These are phyloP conservation scores for Pangasius djambal DNA, from an alignment of 2,797 vertebrate genomes.

Conservation along the genomic window DNA sequence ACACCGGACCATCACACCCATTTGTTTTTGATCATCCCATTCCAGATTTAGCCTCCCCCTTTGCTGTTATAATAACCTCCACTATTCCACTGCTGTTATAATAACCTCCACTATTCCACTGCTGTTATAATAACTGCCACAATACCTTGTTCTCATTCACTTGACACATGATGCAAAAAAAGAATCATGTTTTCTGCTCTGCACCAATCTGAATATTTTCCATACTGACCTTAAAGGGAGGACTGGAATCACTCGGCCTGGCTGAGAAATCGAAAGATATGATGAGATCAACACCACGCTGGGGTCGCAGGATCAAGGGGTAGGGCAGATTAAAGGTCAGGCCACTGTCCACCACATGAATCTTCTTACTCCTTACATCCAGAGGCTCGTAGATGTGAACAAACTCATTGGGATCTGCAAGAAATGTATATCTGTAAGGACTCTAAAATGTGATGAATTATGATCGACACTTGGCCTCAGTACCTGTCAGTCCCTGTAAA, in stretches of 20 bases:
- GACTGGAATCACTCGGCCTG: slow-evolving; percentile 94
- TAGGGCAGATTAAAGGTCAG: slow-evolving; percentile 97
- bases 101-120: neutral
- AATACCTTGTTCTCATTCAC: neutral
- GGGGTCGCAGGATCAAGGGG: slow-evolving; percentile 89
- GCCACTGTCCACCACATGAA: slow-evolving; percentile 96
- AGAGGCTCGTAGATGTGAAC: slow-evolving; percentile 94
- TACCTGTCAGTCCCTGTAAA: neutral
- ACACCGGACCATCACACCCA: neutral
- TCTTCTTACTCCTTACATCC: slow-evolving; percentile 98
- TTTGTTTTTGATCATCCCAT: neutral
- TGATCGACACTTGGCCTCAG: neutral
- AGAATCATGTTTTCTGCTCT: neutral
- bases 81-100: neutral
- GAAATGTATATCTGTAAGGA: neutral
- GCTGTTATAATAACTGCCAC: neutral
- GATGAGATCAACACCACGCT: slow-evolving; percentile 91
- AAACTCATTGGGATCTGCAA: slow-evolving; percentile 94
- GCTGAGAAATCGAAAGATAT: slow-evolving; percentile 99
- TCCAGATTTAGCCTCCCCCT: neutral
- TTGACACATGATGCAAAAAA: neutral
- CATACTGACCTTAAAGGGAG: slow-evolving; percentile 92
- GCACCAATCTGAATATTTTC: neutral
- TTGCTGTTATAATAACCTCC: neutral
- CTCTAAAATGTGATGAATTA: neutral